Evolutionary conservation across 2,888 invertebrate species (phyloP).

Genomic region (Laspeyria flexula): DNA sequence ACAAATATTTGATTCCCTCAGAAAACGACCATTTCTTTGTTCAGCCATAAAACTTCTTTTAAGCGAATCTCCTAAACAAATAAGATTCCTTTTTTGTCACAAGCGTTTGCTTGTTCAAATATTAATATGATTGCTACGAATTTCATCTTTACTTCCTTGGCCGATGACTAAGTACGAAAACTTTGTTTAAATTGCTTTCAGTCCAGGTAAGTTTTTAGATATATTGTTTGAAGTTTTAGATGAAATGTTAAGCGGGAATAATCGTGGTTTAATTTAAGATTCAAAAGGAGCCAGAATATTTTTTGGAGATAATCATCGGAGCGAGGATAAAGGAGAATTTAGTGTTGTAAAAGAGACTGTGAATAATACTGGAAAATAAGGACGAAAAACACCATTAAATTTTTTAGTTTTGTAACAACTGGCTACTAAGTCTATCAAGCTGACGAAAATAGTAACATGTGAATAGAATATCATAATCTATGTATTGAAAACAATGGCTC

Average conservation of each 20-base stretch:
- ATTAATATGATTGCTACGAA: slow-evolving; percentile 39
- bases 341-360: not conserved
- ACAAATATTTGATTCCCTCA: slow-evolving; percentile 12
- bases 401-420: no score
- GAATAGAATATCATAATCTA: no score
- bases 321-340: slow-evolving; percentile 16
- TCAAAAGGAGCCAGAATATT: slow-evolving; percentile 18
- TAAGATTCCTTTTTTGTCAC: slow-evolving; percentile 28
- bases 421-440: no score
- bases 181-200: slow-evolving; percentile 29
- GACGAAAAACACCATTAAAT: no score
- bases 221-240: slow-evolving; percentile 36
- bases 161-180: slow-evolving; percentile 35
- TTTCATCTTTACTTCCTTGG: slow-evolving; percentile 15
- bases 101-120: slow-evolving; percentile 32
- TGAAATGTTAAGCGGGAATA: slow-evolving; percentile 20
- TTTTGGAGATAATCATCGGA: slow-evolving; percentile 24
- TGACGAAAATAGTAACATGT: no score
- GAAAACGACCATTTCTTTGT: slow-evolving; percentile 21
- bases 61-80: slow-evolving; percentile 29
- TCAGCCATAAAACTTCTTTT: slow-evolving; percentile 30
- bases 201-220: slow-evolving; percentile 30
- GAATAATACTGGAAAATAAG: not conserved
- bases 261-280: slow-evolving; percentile 25
- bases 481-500: no score